A percentile compares a stretch with the other conserved stretches of the same genome.
These are phyloP conservation scores for Drosophila jambulina DNA, from an alignment of 1,140 invertebrate genomes.

Conservation along the genomic window DNA sequence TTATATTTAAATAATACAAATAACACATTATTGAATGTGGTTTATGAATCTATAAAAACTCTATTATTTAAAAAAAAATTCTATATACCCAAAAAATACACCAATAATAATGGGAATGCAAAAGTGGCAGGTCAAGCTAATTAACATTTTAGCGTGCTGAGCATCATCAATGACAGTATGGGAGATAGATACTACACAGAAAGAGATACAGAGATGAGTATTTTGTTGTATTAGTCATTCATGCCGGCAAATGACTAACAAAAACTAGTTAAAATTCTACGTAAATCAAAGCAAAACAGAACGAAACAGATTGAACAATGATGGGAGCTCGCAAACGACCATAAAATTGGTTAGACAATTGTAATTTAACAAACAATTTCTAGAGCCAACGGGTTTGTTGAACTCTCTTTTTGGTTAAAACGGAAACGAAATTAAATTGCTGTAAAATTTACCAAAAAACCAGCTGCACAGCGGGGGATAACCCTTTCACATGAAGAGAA, in stretches of 20 bases:
- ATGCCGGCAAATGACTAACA: conserved; percentile 52
- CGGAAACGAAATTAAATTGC: conserved; percentile 59
- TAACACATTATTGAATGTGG: too few relatives aligned
- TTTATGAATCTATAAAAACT: too few relatives aligned
- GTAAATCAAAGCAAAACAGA: conserved; percentile 12
- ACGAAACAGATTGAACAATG: conserved; percentile 31
- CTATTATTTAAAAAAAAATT: too few relatives aligned
- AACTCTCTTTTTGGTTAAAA: conserved; percentile 32
- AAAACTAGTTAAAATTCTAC: conserved; percentile 20
- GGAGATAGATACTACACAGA: neutral
- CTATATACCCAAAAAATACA: neutral
- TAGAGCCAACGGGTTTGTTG: conserved; percentile 42
- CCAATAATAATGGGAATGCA: neutral
- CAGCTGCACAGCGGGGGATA: conserved; percentile 22
- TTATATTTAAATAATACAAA: too few relatives aligned
- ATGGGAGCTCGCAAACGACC: conserved; percentile 24
- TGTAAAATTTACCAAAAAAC: conserved; percentile 47
- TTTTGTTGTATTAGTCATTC: conserved; percentile 57
- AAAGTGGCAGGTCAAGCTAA: conserved; percentile 22
- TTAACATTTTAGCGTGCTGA: conserved; percentile 20
- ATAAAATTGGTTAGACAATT: conserved; percentile 44
- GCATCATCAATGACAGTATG: conserved; percentile 18
- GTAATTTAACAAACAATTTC: conserved; percentile 20
- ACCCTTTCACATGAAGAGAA: conserved; percentile 41
- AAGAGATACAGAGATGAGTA: conserved; percentile 3